Evolutionary conservation across 2,888 invertebrate species (phyloP), one percentile per base, ranked within the genome.

Genomic region (Meiosimyza platycephala): DNA sequence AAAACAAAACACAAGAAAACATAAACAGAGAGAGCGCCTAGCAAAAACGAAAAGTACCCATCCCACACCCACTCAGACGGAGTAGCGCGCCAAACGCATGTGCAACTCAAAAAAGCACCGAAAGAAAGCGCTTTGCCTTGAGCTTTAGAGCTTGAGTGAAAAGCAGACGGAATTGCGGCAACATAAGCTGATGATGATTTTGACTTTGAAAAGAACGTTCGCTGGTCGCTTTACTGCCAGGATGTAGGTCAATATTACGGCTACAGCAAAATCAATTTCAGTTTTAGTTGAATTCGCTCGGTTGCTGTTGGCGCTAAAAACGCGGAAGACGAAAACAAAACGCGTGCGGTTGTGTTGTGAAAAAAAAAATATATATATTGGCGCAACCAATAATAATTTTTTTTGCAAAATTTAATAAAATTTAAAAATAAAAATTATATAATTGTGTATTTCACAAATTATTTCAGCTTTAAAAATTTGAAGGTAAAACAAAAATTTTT

Each of bases 251-350:
- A 70, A 16, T 22, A 59, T 50, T 40, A 28, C 28, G 28, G 28
- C 3, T 28, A n/a, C 18, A 52, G 16, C 28, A 47, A 13, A 7
- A 33, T 60, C n/a, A 16, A 48, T 54, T 64, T 71, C 57, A 28
- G 12, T 71, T 71, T 71, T 57, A 71, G 71, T 71, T 71, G 48
- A 50, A 64, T 48, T 70, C 51, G 64, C 52, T 71, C 63, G 51
- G 70, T 63, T 15, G 63, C 13, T 55, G 15, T 16, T 69, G 60
- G 51, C 28, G 68, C 54, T 57, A 22, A n/a, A 7, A 40, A n/a
- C 33, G 16, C 16, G 40, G 48, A 5, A 28, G 68, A 40, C 7
- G 64, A 11, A 40, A 63, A n/a, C 1, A 33, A 47, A n/a, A n/a
- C 55, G 57, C 33, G 16, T 4, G 33, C n/a, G 54, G 54, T 13